Base-by-base conservation (phyloP, 2,113 vertebrate genomes). In the Hyperopisus bebe region DNA sequence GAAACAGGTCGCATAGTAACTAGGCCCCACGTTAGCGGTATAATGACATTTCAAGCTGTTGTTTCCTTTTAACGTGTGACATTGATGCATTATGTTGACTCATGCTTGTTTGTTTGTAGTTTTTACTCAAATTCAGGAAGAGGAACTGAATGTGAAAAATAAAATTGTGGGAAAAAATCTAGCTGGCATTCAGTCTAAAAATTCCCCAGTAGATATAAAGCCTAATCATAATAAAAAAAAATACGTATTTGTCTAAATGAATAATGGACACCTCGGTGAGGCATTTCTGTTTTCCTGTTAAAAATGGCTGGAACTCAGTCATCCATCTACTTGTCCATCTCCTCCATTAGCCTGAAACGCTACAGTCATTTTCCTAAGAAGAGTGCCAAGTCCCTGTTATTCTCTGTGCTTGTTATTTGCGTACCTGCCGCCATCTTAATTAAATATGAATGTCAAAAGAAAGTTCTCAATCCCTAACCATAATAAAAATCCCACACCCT, bases 201-300 rank as follows among this genome's bases (percentile, higher is more conserved):
- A 46, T 39, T 91, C 91, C 91, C 93, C 92, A 92, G 91, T 94
- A 96, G 94, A 94, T 93, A 93, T 92, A 92, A 94, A 92, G 95
- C 94, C 90, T 91, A 89, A 89, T 82, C 91, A 87, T 83, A 86
- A 93, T 93, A 92, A 88, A 92, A 91, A 89, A 66, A 39, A 77
- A 96, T 94, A 94, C 92, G 92, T 89, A 91, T 88, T 88, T 55
- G 89, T 91, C 94, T 92, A 48, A 90, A 58, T 24, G 1, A 88
- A 51, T 85, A 17, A 62, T 88, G 51, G 10, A 27, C 5, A 7
- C 31, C 44, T 42, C 1, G 19, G 13, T 8, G 31, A 51, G 47
- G n/a, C 13, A 5, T 1, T 17, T 74, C 46, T 21, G 3, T 50
- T 80, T 80, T 15, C 47, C 48, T 83, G 21, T 39, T 27, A 50